Percentiles rank a stretch among this genome's conserved stretches.
These are phyloP conservation scores for Melanaphis sacchari DNA, from an alignment of 1,140 invertebrate genomes.

Conservation along the genomic window DNA sequence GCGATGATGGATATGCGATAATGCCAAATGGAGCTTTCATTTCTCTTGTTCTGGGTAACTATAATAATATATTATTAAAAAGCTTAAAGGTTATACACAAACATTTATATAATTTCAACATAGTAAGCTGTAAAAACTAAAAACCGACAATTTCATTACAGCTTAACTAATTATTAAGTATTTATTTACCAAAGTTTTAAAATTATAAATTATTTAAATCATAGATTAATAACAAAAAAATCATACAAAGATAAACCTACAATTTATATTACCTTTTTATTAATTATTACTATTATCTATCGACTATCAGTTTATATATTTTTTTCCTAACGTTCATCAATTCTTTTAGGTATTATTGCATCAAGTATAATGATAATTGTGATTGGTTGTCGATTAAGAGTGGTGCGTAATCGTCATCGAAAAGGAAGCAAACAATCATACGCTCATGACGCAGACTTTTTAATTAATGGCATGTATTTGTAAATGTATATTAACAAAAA, in stretches of 20 bases:
- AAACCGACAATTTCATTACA: neutral
- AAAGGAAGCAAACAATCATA: constrained; percentile 82
- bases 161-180: neutral
- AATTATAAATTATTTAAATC: neutral
- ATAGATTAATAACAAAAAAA: neutral
- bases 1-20: constrained; percentile 66
- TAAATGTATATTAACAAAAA: constrained; percentile 64
- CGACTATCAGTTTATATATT: neutral
- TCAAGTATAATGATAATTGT: constrained; percentile 77
- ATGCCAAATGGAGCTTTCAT: constrained; percentile 82
- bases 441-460: constrained; percentile 93
- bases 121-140: too few species aligned
- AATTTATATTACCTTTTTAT: too few species aligned
- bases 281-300: neutral
- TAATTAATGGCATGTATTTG: constrained; percentile 97
- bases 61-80: neutral
- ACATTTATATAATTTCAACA: neutral
- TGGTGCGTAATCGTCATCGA: constrained; percentile 75
- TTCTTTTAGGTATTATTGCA: constrained; percentile 71
- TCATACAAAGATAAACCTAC: too few species aligned
- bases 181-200: neutral
- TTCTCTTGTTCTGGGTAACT: constrained; percentile 75
- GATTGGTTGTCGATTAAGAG: constrained; percentile 80
- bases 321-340: neutral
- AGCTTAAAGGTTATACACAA: too few species aligned